Evolutionary conservation across 2,797 vertebrate species (phyloP).

Genomic region (Orestias chungarensis): DNA sequence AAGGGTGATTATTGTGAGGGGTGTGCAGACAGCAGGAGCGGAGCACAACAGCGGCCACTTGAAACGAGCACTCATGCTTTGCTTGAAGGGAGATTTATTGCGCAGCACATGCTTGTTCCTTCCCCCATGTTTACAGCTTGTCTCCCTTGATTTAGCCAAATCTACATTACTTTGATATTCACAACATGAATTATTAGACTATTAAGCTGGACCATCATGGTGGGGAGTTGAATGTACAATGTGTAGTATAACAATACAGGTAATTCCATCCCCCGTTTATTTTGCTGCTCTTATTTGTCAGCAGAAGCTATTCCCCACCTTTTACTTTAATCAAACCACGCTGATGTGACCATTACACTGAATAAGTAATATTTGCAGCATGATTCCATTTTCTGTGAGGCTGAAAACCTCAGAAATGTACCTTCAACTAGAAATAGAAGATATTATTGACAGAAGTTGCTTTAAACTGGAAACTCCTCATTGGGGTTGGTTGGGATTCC

Average conservation of each 20-base stretch:
- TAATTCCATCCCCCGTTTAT: background rate
- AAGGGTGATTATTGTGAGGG: conserved; percentile 26
- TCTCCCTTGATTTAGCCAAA: background rate
- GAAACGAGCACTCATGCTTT: conserved; percentile 8
- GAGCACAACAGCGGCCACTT: background rate
- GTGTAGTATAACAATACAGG: background rate
- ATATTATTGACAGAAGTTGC: background rate
- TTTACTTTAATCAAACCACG: background rate
- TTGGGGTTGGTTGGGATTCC: background rate
- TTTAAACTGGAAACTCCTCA: background rate
- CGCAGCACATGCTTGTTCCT: background rate
- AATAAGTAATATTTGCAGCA: background rate
- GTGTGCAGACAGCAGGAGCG: conserved; percentile 12
- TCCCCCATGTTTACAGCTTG: background rate
- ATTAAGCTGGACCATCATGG: background rate
- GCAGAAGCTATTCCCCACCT: background rate
- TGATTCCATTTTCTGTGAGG: background rate
- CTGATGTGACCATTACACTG: background rate
- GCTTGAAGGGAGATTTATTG: conserved; percentile 12
- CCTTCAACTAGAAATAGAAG: background rate
- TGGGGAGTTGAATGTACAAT: background rate
- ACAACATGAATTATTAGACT: background rate
- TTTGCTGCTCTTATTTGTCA: background rate
- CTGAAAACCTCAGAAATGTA: background rate
- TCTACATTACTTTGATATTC: background rate